Base-by-base conservation (phyloP, 2,888 invertebrate genomes). In the Mesoligia furuncula region DNA sequence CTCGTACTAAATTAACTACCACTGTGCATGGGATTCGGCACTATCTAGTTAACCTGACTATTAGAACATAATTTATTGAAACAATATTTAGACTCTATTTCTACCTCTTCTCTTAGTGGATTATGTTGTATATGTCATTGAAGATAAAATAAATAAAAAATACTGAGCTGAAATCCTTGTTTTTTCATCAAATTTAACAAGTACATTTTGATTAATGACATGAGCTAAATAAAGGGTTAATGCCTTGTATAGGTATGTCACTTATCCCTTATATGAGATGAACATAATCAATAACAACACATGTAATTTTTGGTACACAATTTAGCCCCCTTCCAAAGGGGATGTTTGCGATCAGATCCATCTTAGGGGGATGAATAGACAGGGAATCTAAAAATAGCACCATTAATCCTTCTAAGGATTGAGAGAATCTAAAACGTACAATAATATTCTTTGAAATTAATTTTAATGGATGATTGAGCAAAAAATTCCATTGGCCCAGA, bases 321-420 rank as follows among this genome's bases (percentile, higher is more conserved):
- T 54, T 68, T 61, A 64, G 24, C 68, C 75, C 80, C 70, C 65
- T 69, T 68, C 24, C 70, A 73, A 65, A 72, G 61, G 71, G 72
- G 68, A 65, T 80, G 61, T 69, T 72, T 70, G 54, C 61, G 73
- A 86, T 73, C 59, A 64, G 51, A 80, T 45, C 69, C 69, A 72
- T 83, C 59, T 73, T 36, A 67, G 61, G 48, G 62, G 61, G 73
- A 68, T 73, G 80, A 76, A 74, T 69, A 72, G 20, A 42, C 59
- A 64, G 66, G 31, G 36, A 59, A 57, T 54, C 79, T 66, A 62
- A 85, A 83, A 77, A 86, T 86, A 84, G 42, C 39, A 62, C 36
- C n/a, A 67, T 48, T 76, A 79, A 83, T 83, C 73, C 68, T 27
- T 61, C 24, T 57, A 42, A 73, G 39, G 69, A 62, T 81, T 81